These are phyloP conservation scores for Hetaerina titia DNA, from an alignment of 2,888 invertebrate genomes.

Conservation along the genomic window DNA sequence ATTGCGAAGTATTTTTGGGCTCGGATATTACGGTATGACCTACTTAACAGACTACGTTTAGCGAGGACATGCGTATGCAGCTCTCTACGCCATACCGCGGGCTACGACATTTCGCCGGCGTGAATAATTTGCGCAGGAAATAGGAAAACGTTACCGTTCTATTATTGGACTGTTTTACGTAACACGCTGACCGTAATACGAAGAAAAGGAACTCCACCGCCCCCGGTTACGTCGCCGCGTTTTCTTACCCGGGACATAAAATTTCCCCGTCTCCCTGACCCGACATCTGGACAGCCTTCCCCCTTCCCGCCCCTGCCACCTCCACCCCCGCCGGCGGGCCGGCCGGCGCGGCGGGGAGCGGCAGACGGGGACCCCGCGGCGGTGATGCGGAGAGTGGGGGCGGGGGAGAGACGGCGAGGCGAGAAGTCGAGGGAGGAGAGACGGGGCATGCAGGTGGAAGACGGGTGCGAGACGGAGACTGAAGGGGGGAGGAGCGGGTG, in stretches of 20 bases:
- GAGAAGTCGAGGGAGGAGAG: not conserved
- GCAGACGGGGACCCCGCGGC: not conserved
- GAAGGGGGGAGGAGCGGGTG: not conserved
- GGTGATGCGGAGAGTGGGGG: not conserved
- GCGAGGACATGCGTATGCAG: no score
- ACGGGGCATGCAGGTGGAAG: not conserved
- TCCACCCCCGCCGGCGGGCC: no score
- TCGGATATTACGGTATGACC: no score
- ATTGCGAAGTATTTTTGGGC: no score
- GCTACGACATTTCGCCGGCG: not conserved
- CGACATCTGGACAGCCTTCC: not conserved
- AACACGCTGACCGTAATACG: not conserved
- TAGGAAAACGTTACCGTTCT: not conserved
- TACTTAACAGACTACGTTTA: no score
- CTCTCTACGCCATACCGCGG: no score
- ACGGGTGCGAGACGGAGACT: not conserved
- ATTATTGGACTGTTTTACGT: constrained; percentile 32
- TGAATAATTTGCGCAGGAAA: not conserved
- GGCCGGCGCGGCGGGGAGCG: no score
- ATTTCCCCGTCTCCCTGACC: not conserved
- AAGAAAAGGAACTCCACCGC: not conserved
- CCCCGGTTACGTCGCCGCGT: not conserved
- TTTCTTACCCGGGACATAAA: constrained; percentile 16
- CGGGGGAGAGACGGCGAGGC: not conserved
- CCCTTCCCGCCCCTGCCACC: no score